These are phyloP conservation scores for Hydrotaea diabolus DNA, from an alignment of 2,888 invertebrate genomes.

Conservation along the genomic window DNA sequence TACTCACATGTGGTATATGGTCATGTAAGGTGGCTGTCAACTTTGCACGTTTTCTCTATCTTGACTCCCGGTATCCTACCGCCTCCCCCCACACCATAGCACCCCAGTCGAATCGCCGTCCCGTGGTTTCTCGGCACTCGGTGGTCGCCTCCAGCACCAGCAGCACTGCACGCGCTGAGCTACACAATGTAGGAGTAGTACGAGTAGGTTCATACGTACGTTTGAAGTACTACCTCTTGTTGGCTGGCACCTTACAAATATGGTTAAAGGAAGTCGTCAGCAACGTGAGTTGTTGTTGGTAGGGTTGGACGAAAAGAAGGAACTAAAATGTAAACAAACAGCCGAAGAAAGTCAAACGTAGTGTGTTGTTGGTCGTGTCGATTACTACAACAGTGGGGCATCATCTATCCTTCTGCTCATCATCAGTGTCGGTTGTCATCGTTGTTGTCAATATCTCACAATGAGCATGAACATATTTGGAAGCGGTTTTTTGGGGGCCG, in stretches of 20 bases:
- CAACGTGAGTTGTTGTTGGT: conserved; percentile 39
- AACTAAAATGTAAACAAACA: conserved; percentile 29
- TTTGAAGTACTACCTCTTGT: conserved; percentile 36
- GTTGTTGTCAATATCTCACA: not conserved
- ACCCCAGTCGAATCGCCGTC: too few species aligned
- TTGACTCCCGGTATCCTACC: conserved; percentile 19
- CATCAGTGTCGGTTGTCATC: not conserved
- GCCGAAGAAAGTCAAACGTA: conserved; percentile 21
- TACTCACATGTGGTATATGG: conserved; percentile 49
- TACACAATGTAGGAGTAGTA: conserved; percentile 29
- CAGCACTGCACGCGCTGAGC: conserved; percentile 33
- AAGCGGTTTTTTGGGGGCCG: not conserved
- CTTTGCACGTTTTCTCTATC: conserved; percentile 59
- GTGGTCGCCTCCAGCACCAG: conserved; percentile 35
- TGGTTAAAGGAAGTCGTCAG: conserved; percentile 65
- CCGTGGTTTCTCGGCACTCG: not conserved
- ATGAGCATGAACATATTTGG: not conserved
- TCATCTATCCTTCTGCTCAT: too few species aligned
- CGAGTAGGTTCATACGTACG: not conserved
- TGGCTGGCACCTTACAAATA: conserved; percentile 56
- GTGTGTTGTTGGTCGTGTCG: conserved; percentile 22
- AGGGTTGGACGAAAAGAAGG: conserved; percentile 31
- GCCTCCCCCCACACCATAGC: not conserved
- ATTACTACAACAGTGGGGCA: conserved; percentile 4
- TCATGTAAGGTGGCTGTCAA: conserved; percentile 65